phyloP scores from a whole-genome alignment of 53 echinoderm and acorn worm genomes.

The Hippasteria phrygiana region DNA sequence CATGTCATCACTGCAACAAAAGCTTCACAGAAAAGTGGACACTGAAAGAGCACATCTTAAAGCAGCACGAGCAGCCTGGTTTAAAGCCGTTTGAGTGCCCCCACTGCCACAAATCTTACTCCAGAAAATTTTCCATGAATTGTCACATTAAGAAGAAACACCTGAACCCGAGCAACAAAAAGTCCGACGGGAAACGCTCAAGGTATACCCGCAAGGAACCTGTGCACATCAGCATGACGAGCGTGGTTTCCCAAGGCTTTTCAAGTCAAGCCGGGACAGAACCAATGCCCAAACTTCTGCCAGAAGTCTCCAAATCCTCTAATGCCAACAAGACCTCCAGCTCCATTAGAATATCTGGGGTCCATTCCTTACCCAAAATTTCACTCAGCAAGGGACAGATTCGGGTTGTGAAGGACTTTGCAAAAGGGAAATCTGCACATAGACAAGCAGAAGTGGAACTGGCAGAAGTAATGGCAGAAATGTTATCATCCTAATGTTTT shows the following conservation, averaged over 20 bases:
- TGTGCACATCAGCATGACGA: background rate
- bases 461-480: constrained; percentile 14
- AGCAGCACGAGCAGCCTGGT: constrained; percentile 1
- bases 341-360: too few species aligned
- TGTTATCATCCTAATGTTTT: background rate
- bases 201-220: background rate
- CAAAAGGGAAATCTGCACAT: background rate
- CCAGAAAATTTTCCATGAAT: background rate
- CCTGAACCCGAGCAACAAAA: background rate
- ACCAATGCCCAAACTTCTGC: too few species aligned
- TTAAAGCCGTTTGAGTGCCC: background rate
- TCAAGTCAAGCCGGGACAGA: too few species aligned
- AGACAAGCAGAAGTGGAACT: background rate
- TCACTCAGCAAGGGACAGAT: too few species aligned
- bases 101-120: background rate
- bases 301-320: too few species aligned
- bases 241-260: too few species aligned
- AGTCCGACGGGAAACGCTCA: background rate
- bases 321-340: too few species aligned
- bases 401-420: too few species aligned
- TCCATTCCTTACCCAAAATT: too few species aligned
- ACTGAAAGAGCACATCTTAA: background rate
- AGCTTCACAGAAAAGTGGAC: background rate
- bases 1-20: constrained; percentile 18
- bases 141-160: constrained; percentile 18